Evolutionary conservation across 2,888 invertebrate species (phyloP), one percentile per base, ranked within the genome.

Genomic region (Lingula anatina): DNA sequence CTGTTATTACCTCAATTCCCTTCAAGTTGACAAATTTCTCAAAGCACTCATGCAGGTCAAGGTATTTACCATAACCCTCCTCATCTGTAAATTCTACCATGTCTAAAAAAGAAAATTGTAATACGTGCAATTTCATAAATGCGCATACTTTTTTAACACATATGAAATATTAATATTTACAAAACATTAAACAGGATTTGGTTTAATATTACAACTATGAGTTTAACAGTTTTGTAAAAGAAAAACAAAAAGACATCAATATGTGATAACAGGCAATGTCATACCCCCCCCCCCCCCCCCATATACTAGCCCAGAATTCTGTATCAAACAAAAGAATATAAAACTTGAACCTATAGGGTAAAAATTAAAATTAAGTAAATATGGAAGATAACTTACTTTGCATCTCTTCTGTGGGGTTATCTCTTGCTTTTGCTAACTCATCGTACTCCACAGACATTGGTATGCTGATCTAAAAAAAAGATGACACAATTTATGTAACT

Each of bases 401-500:
- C 73, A 83, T 83, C 77, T 89, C 92, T 71, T 95, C 93, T 1
- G 88, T 85, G 2, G 91, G 88, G 76, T 90, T 92, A 73, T 92
- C 94, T 64, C 93, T 83, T 51, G 89, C 83, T 75, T 91, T 92
- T 0, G 88, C 85, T 56, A 95, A 78, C 71, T 95, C 93, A 69
- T 96, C 95, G 81, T 97, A 99, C 74, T 99, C 99, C 0, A 96
- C 87, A 0, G 96, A 94, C 85, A 99, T 89, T 2, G 99, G 97
- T 3, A 96, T 87, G 78, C 90, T 88, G 45, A 91, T 88, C 85
- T 87, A 54, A 26, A 56, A 53, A 50, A 5, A 47, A n/a, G n/a
- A n/a, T n/a, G n/a, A n/a, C n/a, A n/a, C n/a, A n/a, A n/a, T n/a
- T n/a, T n/a, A n/a, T n/a, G n/a, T n/a, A n/a, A n/a, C n/a, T n/a